Conservation (phyloP, 2,113 vertebrate species). For the Muntiacus muntjak region DNA sequence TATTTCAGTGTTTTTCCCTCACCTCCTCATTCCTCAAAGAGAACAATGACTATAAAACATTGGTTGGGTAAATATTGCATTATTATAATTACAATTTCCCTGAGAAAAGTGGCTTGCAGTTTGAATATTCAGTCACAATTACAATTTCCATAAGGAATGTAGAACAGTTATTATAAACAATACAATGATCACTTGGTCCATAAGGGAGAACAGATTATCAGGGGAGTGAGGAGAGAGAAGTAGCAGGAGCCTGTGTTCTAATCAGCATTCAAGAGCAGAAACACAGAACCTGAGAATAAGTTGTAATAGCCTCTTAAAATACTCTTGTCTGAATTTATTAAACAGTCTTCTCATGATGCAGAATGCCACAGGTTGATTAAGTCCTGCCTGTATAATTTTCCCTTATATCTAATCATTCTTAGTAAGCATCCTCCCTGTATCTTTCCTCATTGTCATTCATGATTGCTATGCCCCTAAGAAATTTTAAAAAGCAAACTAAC, state of each 20-base stretch:
- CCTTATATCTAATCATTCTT: slow-evolving; percentile 11
- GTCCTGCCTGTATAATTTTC: background rate
- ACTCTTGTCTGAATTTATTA: background rate
- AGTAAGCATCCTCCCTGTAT: background rate
- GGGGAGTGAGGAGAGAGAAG: background rate
- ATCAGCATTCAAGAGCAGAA: slow-evolving; percentile 21
- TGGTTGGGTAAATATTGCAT: slow-evolving; percentile 63
- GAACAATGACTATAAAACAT: slow-evolving; percentile 59
- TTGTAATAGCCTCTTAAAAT: background rate
- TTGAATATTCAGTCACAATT: slow-evolving; percentile 59
- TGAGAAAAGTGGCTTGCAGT: slow-evolving; percentile 61
- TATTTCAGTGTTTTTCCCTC: slow-evolving; percentile 43
- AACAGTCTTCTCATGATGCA: background rate
- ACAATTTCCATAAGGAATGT: slow-evolving; percentile 56
- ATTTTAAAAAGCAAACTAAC: background rate
- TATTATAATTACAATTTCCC: slow-evolving; percentile 66
- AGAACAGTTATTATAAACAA: slow-evolving; percentile 56
- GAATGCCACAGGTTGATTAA: background rate
- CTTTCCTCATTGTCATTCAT: background rate
- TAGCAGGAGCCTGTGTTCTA: background rate
- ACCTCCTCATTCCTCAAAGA: slow-evolving; percentile 51
- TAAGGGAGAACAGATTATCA: slow-evolving; percentile 53
- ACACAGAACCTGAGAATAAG: background rate
- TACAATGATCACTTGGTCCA: slow-evolving; percentile 46
- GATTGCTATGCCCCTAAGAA: background rate